Evolutionary conservation across 2,888 invertebrate genomes (phyloP).

Genomic region (Ochlodes sylvanus): DNA sequence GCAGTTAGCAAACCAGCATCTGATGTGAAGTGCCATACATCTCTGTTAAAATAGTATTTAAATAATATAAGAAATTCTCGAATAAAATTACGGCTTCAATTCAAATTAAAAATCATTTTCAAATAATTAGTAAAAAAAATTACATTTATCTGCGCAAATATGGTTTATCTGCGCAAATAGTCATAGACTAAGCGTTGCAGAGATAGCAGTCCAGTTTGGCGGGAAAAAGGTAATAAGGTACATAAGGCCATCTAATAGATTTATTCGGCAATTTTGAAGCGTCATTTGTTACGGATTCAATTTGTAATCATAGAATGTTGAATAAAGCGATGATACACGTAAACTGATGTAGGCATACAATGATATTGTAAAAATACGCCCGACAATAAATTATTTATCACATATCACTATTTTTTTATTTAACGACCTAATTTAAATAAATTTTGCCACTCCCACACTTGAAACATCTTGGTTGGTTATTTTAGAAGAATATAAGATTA

Average conservation of each 20-base stretch:
- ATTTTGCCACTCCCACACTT: too few relatives aligned
- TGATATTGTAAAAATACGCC: constrained; percentile 84
- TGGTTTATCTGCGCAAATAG: constrained; percentile 23
- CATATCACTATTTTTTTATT: constrained; percentile 62
- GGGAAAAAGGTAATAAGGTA: background rate
- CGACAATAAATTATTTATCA: constrained; percentile 86
- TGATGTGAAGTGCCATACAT: constrained; percentile 80
- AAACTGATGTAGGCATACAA: constrained; percentile 76
- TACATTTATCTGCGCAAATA: constrained; percentile 19
- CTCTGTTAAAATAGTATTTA: constrained; percentile 62
- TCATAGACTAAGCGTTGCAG: constrained; percentile 6
- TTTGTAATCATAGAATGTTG: constrained; percentile 49
- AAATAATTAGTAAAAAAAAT: constrained; percentile 31
- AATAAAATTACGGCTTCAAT: constrained; percentile 56
- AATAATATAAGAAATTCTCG: constrained; percentile 59
- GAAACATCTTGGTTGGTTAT: too few relatives aligned
- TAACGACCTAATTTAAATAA: constrained; percentile 15
- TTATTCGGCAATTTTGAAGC: constrained; percentile 29
- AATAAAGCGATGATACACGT: constrained; percentile 48
- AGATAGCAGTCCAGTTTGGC: background rate
- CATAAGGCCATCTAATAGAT: constrained; percentile 33
- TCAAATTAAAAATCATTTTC: constrained; percentile 35
- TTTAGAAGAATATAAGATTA: too few relatives aligned
- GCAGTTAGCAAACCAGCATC: constrained; percentile 62
- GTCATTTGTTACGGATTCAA: constrained; percentile 31